Evolutionary conservation across 2,797 vertebrate genomes (phyloP), one percentile per base, ranked within the genome.

Genomic region (Myripristis jacobus): DNA sequence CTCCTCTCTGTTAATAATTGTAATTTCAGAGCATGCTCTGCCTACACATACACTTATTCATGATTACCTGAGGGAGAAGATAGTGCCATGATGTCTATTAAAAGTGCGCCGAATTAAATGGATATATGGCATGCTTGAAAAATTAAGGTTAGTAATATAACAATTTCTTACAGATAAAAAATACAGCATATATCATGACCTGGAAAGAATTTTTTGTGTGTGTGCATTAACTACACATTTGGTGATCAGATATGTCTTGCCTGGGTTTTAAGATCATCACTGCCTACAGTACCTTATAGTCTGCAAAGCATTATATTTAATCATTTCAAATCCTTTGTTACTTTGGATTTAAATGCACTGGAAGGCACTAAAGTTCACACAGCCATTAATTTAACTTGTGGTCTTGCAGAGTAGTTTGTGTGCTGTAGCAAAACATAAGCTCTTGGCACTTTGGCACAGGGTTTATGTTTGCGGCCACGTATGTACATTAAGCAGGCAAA

Each of bases 21-120:
- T 87, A 92, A 90, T 93, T 92, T 91, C 83, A 87, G 86, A 87
- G 78, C 81, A 81, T 66, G 69, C 80, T 86, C 77, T 85, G 84
- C 87, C 85, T 91, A 87, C 82, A 84, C 87, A 87, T 89, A 88
- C 88, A 92, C 92, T 84, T 92, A 90, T 91, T 92, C 89, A 87
- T 87, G 88, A 92, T 90, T 90, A 92, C 89, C 90, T 90, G 79
- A 86, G 92, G 92, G 92, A 86, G 80, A 77, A 77, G 77, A 87
- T 66, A 77, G 85, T 21, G 34, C 36, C 46, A 74, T 71, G 75
- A 67, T 70, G 71, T 86, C 85, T 90, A 88, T 91, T 92, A 91
- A 90, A 90, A 85, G 71, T 80, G 51, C 4, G 57, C 43, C 46
- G 48, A 81, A 87, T 81, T 77, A 81, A 86, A 75, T 68, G 31